Conservation (phyloP, 2,113 vertebrate species). For the Nanger granti region DNA sequence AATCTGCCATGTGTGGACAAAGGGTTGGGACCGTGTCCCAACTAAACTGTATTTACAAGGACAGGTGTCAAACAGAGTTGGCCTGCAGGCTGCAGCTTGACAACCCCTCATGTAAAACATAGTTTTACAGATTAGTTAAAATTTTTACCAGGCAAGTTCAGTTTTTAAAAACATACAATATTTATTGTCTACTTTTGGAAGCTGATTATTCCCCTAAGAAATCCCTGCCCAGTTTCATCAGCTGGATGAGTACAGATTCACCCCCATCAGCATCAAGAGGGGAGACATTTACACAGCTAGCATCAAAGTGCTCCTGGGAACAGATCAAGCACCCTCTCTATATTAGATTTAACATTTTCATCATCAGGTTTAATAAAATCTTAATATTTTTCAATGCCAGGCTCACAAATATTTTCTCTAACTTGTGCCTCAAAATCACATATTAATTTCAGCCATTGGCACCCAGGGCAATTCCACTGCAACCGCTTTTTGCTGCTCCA, state of each 20-base stretch:
- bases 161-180: background rate
- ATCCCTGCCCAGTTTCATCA: background rate
- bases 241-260: background rate
- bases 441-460: background rate
- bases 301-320: background rate
- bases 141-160: background rate
- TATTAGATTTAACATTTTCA: background rate
- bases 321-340: background rate
- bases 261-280: background rate
- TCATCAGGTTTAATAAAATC: constrained; percentile 23
- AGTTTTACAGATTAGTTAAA: background rate
- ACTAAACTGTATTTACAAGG: background rate
- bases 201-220: background rate
- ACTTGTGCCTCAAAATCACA: background rate
- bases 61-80: background rate
- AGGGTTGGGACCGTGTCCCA: background rate
- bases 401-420: background rate
- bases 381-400: constrained; percentile 19
- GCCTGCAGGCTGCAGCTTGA: background rate
- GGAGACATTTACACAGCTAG: background rate
- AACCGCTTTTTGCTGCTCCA: background rate
- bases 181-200: background rate
- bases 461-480: background rate
- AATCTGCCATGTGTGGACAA: background rate
- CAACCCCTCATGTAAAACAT: background rate